phyloP scores from a whole-genome alignment of 1,140 invertebrate genomes.

The Palaemon carinicauda region DNA sequence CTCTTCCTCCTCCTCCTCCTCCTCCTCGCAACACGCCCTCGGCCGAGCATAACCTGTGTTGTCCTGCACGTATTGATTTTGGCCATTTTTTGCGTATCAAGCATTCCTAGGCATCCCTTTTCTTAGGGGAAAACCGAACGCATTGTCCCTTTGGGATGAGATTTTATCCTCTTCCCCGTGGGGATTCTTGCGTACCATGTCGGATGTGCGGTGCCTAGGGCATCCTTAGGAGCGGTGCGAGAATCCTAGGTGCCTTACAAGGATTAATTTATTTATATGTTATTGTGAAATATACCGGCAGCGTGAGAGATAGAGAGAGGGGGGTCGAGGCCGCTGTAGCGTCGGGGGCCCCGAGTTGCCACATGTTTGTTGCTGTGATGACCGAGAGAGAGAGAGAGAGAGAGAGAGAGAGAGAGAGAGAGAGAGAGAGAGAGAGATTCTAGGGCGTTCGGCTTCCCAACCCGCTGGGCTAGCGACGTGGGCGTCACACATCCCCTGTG shows the following conservation, averaged over 20 bases:
- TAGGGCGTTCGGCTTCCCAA: neutral
- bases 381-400: neutral
- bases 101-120: constrained; percentile 22
- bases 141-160: neutral
- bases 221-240: no score
- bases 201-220: neutral
- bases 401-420: neutral
- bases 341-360: constrained; percentile 2
- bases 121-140: neutral
- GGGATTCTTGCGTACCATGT: neutral
- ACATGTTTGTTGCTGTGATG: constrained; percentile 44
- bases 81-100: constrained; percentile 38
- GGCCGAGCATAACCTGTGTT: constrained; percentile 32
- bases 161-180: neutral
- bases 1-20: neutral
- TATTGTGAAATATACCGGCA: constrained; percentile 19
- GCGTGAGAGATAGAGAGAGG: neutral
- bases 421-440: neutral
- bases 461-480: neutral
- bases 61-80: constrained; percentile 37
- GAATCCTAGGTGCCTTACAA: neutral
- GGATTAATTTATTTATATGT: neutral
- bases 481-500: neutral
- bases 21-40: neutral
- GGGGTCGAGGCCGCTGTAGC: constrained; percentile 3